A percentile compares a stretch with the other conserved stretches of the same genome.
phyloP scores from a whole-genome alignment of 2,113 vertebrate genomes.

The Pluvianellus socialis region DNA sequence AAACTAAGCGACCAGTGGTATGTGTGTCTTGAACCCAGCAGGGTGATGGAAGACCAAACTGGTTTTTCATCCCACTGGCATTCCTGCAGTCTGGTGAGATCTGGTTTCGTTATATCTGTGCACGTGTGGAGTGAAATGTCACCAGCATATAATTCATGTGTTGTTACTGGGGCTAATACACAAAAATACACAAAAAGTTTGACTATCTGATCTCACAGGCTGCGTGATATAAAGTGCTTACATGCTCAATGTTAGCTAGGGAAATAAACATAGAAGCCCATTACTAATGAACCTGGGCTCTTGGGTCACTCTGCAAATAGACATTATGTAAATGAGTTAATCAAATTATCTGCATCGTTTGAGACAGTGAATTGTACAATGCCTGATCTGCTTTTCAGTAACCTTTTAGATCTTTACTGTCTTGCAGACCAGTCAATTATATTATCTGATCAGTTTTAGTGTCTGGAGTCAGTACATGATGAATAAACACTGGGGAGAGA shows the following conservation, averaged over 20 bases:
- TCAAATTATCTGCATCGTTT: neutral
- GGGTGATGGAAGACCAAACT: neutral
- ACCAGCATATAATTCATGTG: neutral
- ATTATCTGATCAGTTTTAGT: neutral
- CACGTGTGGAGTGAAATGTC: neutral
- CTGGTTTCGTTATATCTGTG: neutral
- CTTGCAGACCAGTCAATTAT: neutral
- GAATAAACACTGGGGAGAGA: neutral
- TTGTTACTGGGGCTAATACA: neutral
- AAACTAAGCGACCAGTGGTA: neutral
- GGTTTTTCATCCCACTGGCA: neutral
- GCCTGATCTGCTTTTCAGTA: neutral
- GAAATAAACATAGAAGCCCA: neutral
- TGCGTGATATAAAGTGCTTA: neutral
- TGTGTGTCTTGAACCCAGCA: neutral
- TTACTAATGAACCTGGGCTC: neutral
- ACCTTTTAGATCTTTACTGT: constrained; percentile 7
- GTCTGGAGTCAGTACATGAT: neutral
- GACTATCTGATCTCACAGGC: neutral
- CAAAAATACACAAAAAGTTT: neutral
- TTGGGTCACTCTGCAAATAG: neutral
- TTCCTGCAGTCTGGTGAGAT: neutral
- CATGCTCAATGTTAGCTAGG: accelerated
- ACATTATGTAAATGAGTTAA: neutral
- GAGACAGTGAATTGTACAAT: neutral